These are phyloP conservation scores for Halcyon chelicuti DNA, from an alignment of 2,797 vertebrate species.

Conservation along the genomic window DNA sequence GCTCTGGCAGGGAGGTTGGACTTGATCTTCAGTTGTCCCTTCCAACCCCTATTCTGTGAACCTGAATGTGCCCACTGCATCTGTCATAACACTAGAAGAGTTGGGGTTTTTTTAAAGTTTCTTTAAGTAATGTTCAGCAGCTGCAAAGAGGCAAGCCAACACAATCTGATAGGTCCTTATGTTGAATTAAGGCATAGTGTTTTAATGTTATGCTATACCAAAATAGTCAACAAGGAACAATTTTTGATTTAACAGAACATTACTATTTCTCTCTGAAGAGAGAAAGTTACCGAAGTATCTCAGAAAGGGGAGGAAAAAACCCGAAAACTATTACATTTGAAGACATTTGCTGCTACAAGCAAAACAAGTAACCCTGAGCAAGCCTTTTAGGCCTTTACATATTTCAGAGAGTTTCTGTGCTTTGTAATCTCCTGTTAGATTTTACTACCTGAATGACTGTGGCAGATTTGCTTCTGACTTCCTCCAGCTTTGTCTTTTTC, in stretches of 20 bases:
- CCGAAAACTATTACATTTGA: not conserved
- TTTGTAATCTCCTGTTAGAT: not conserved
- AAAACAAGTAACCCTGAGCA: not conserved
- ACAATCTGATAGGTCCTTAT: not conserved
- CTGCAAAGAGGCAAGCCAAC: not conserved
- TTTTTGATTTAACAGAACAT: not conserved
- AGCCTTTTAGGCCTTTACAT: not conserved
- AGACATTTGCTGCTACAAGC: not conserved
- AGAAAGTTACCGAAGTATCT: not conserved
- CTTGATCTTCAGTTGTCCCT: too few relatives aligned
- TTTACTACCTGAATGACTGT: conserved; percentile 86
- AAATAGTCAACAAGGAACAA: not conserved
- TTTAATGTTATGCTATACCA: not conserved
- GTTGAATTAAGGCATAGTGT: not conserved
- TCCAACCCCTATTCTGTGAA: too few relatives aligned
- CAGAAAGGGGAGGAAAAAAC: too few relatives aligned
- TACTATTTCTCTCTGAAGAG: not conserved
- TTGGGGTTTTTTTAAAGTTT: not conserved
- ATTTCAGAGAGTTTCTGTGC: not conserved
- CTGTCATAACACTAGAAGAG: not conserved
- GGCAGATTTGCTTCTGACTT: conserved; percentile 79
- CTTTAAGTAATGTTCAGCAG: not conserved
- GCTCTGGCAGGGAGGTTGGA: too few relatives aligned
- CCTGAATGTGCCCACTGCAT: not conserved
- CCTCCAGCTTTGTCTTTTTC: conserved; percentile 73